Base-by-base conservation (phyloP, 1,140 invertebrate species). In the Portunus trituberculatus region DNA sequence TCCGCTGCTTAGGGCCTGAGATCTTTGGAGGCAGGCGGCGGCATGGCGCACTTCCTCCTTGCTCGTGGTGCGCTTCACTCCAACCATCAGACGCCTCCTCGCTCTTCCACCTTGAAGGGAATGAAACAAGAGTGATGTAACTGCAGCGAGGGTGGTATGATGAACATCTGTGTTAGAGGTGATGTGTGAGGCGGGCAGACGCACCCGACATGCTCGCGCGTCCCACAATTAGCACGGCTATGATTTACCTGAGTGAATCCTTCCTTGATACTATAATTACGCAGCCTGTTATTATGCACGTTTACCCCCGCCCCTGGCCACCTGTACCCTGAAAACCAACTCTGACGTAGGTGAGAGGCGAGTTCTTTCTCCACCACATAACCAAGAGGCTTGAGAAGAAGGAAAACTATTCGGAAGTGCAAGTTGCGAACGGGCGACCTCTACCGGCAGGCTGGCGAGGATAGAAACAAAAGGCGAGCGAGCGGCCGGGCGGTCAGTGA, bases 181-280 rank as follows among this genome's bases (percentile, higher is more conserved):
- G 67, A 76, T 76, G 67, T 76, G 67, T 76, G 67, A n/a, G 67
- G 67, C 12, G 67, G 67, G 20, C 67, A n/a, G 67, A n/a, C 20
- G n/a, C 67, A 76, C 67, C 25, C 20, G 67, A n/a, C 67, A 76
- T 76, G 67, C 39, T 25, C 20, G 31, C 89, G 46, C 59, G 46
- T 91, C 89, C 46, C 28, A 91, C 89, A 91, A 91, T 91, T 91
- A 91, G 89, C 89, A 87, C 28, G 46, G 31, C n/a, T 28, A 91
- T 91, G 89, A 91, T 91, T 91, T 91, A 59, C 59, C 89, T 52
- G 89, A 91, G 89, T 91, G 89, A 91, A 59, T 91, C 89, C 46
- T 91, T 59, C 89, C 89, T 25, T 91, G 89, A 91, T 91, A 91
- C 89, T 91, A 32, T 91, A 91, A 91, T 91, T 91, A 91, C 46